These are phyloP conservation scores for Drosophila subsilvestris DNA, from an alignment of 2,888 invertebrate genomes.

Conservation along the genomic window DNA sequence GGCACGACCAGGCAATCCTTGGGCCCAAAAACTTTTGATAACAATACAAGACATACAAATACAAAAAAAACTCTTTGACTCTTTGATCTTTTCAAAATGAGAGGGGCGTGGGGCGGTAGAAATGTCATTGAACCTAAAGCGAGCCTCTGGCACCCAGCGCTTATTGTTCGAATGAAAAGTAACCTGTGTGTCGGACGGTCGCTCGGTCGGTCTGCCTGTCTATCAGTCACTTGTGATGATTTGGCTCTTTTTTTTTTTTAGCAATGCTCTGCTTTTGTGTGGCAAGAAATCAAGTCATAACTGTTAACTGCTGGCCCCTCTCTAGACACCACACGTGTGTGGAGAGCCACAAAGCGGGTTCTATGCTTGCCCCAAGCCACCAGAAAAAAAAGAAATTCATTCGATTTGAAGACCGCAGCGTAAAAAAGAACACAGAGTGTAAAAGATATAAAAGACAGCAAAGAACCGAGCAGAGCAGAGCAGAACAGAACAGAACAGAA, in stretches of 20 bases:
- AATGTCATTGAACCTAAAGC: conserved; percentile 39
- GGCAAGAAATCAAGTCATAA: conserved; percentile 69
- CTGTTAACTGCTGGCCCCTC: conserved; percentile 50
- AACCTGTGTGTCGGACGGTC: conserved; percentile 21
- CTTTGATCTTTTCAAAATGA: conserved; percentile 4
- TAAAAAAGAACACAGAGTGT: conserved; percentile 7
- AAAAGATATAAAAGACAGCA: conserved; percentile 33
- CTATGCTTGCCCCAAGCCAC: not conserved
- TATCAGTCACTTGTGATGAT: conserved; percentile 57
- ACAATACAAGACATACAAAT: not conserved
- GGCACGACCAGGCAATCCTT: conserved; percentile 36
- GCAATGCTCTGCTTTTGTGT: conserved; percentile 42
- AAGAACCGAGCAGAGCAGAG: not conserved
- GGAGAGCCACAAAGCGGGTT: conserved; percentile 28
- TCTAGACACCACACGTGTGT: not conserved
- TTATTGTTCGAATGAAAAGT: conserved; percentile 49
- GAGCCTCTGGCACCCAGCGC: conserved; percentile 30
- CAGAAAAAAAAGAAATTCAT: not conserved
- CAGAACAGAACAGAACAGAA: not conserved
- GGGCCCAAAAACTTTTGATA: conserved; percentile 11
- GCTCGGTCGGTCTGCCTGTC: not conserved
- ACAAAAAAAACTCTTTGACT: not conserved
- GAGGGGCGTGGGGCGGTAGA: not conserved
- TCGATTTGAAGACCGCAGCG: not conserved
- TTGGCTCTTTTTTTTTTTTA: conserved; percentile 61